Evolutionary conservation across 2,888 invertebrate species (phyloP), one percentile per base, ranked within the genome.

Genomic region (Galerucella calmariensis): DNA sequence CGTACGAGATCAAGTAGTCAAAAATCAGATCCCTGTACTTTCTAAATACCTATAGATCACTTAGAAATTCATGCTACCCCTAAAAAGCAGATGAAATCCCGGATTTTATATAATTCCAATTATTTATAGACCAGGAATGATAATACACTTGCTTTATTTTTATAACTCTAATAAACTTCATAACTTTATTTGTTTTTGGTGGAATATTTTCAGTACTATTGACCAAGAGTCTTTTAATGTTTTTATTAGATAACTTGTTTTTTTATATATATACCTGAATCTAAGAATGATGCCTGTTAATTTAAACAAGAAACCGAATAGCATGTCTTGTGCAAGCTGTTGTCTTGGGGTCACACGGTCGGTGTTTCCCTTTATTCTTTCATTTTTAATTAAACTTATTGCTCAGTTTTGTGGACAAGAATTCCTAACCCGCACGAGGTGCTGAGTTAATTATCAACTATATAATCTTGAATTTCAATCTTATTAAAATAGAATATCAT

Each of bases 281-380:
- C 63, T 44, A 20, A 48, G 78, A 79, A 77, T 79, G 74, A 80
- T 79, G 81, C 77, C 79, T 81, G 80, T 81, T 81, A 79, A 80
- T 81, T 80, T 79, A 78, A 27, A 75, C 48, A 69, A 72, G 58
- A 76, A 73, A 77, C 74, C 73, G 77, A 76, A 79, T 79, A 77
- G 76, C 75, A 65, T 75, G 72, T 58, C 77, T 75, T 76, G 78
- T 77, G 77, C 74, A 66, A 73, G 78, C 72, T 75, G 77, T 78
- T 77, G 76, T 81, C 77, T 75, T 69, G 75, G 73, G 78, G 79
- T 79, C 77, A 76, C 77, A 79, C 77, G 77, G 75, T 77, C 74
- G 74, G 71, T 46, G 9, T 58, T 72, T 73, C 73, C 16, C 63
- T 63, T 63, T 44, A n/a, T 63, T 63, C 63, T 75, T 70, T 66